These are phyloP conservation scores for Macrosteles quadrilineatus DNA, from an alignment of 1,140 invertebrate species.

Conservation along the genomic window DNA sequence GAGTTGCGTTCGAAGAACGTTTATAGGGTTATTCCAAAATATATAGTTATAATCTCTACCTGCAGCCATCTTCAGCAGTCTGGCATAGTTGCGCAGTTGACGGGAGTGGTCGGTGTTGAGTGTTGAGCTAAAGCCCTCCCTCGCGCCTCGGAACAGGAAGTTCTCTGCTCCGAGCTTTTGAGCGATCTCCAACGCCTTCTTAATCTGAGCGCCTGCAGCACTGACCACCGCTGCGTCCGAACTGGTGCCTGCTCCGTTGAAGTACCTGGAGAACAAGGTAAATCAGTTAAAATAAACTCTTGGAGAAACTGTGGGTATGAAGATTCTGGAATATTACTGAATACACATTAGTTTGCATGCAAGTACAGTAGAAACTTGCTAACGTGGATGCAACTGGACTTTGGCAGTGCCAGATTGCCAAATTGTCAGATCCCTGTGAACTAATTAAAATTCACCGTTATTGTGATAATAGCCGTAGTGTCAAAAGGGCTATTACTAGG, in stretches of 20 bases:
- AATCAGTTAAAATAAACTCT: not conserved
- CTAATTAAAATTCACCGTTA: too few species aligned
- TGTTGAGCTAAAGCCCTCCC: conserved; percentile 61
- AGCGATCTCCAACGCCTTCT: conserved; percentile 64
- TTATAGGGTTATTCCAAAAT: too few species aligned
- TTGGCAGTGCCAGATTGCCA: too few species aligned
- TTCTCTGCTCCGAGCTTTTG: conserved; percentile 62
- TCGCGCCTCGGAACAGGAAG: conserved; percentile 62
- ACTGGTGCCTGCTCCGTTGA: conserved; percentile 61
- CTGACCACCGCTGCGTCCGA: conserved; percentile 60
- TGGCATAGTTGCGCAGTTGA: conserved; percentile 63
- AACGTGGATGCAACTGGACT: too few species aligned
- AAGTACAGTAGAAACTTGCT: too few species aligned
- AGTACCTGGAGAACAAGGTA: conserved; percentile 54
- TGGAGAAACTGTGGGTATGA: not conserved
- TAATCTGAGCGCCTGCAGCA: conserved; percentile 62
- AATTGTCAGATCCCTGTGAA: too few species aligned
- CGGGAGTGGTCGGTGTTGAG: conserved; percentile 61
- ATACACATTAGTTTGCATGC: not conserved
- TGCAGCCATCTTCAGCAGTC: conserved; percentile 61
- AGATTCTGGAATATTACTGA: not conserved
- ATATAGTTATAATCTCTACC: too few species aligned
- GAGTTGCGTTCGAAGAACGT: too few species aligned
- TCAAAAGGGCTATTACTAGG: too few species aligned
- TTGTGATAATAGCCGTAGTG: too few species aligned